phyloP scores from a whole-genome alignment of 1,140 invertebrate species.

The Zaprionus kolodkinae region DNA sequence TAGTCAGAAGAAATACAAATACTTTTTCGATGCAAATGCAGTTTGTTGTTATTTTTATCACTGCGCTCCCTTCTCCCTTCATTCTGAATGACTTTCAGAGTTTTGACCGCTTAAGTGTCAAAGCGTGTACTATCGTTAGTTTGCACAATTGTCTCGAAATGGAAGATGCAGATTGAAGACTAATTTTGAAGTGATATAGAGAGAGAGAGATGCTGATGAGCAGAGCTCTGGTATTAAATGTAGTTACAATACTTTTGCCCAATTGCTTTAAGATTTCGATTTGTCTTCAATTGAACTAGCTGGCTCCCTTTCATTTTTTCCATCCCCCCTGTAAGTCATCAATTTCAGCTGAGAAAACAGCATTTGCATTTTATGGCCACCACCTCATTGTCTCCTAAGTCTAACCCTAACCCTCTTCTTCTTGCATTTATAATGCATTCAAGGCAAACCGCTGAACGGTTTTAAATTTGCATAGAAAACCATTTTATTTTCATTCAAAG shows the following conservation, averaged over 20 bases:
- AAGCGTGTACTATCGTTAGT: slow-evolving; percentile 70
- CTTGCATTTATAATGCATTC: slow-evolving; percentile 65
- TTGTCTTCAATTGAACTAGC: background rate
- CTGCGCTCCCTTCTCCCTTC: background rate
- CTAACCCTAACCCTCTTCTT: slow-evolving; percentile 36
- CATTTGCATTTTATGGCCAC: slow-evolving; percentile 48
- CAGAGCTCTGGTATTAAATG: background rate
- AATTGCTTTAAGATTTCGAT: background rate
- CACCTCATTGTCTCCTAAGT: slow-evolving; percentile 46
- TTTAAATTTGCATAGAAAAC: slow-evolving; percentile 81
- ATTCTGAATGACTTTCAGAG: background rate
- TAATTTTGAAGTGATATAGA: background rate
- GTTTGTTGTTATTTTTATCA: background rate
- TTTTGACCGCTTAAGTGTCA: slow-evolving; percentile 57
- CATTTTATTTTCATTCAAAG: slow-evolving; percentile 83
- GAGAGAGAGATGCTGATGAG: background rate
- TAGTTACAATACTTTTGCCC: background rate
- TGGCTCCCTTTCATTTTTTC: background rate
- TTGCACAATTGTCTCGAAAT: slow-evolving; percentile 38
- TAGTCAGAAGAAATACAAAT: slow-evolving; percentile 38
- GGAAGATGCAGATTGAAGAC: slow-evolving; percentile 23
- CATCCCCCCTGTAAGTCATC: slow-evolving; percentile 13
- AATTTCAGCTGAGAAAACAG: slow-evolving; percentile 42
- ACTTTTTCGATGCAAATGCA: slow-evolving; percentile 51
- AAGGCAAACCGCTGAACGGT: slow-evolving; percentile 73